Evolutionary conservation across 2,113 vertebrate genomes (phyloP).

Genomic region (Onychostoma macrolepis): DNA sequence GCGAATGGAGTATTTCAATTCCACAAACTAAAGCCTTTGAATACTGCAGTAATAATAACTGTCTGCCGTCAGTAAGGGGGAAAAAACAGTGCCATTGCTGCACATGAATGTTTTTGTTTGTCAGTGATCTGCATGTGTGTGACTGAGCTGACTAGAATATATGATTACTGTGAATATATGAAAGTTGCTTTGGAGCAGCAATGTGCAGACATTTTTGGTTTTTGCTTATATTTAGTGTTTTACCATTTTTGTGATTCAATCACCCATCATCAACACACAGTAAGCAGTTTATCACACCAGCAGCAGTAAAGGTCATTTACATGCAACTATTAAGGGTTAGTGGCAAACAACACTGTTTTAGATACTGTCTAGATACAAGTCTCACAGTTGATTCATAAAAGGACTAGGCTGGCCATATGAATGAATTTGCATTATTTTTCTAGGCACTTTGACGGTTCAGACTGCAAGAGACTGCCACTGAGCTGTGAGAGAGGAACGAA

Average conservation of each 20-base stretch:
- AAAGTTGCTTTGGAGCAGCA: no score
- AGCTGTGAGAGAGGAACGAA: slow-evolving; percentile 13
- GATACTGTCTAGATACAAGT: not conserved
- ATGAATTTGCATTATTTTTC: not conserved
- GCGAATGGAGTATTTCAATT: slow-evolving; percentile 9
- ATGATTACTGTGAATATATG: not conserved
- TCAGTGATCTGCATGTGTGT: not conserved
- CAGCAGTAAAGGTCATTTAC: not conserved
- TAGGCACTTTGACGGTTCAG: not conserved
- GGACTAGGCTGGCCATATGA: not conserved
- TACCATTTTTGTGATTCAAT: no score
- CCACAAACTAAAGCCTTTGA: slow-evolving; percentile 25
- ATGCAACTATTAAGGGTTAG: not conserved
- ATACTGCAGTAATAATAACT: slow-evolving; percentile 24
- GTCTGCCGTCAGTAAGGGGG: not conserved
- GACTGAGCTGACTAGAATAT: not conserved
- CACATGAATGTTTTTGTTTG: not conserved
- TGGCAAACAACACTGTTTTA: not conserved
- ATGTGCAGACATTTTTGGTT: no score
- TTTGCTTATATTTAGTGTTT: no score
- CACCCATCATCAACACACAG: no score
- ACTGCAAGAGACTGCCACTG: slow-evolving; percentile 47
- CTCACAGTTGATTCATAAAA: not conserved
- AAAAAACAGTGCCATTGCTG: not conserved
- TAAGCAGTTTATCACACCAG: no score